These are phyloP conservation scores for Trichonephila clavipes DNA, from an alignment of 1,140 invertebrate species.

Conservation along the genomic window DNA sequence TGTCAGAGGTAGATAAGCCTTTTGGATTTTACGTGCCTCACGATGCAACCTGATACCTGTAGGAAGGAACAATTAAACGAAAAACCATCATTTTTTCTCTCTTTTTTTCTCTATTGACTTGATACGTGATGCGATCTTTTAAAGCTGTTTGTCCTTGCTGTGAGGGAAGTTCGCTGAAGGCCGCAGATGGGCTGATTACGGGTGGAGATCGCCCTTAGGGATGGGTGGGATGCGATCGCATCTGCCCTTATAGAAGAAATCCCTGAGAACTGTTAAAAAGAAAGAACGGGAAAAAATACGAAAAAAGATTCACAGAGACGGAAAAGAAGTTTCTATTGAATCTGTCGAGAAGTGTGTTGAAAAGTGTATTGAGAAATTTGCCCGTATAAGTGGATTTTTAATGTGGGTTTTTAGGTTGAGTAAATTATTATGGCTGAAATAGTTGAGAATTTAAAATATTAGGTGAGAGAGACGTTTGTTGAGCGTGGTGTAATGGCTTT, in stretches of 20 bases:
- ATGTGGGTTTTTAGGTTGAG: background rate
- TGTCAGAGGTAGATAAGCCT: background rate
- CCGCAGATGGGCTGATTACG: conserved; percentile 38
- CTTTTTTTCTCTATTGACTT: background rate
- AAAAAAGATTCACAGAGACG: background rate
- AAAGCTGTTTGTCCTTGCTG: conserved; percentile 44
- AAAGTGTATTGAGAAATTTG: background rate
- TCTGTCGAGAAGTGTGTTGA: background rate
- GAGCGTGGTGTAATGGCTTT: no score
- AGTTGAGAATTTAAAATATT: no score
- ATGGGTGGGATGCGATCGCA: conserved; percentile 2
- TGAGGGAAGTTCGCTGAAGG: conserved; percentile 12
- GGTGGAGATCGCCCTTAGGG: conserved; percentile 44
- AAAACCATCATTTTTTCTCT: background rate
- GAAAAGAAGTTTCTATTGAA: background rate
- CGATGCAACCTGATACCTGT: background rate
- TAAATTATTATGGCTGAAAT: background rate
- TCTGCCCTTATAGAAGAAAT: conserved; percentile 9
- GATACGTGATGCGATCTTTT: conserved; percentile 34
- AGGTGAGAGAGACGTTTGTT: no score
- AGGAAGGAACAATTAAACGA: background rate
- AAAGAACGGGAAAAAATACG: background rate
- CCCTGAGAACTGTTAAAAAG: background rate
- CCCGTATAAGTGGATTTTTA: background rate
- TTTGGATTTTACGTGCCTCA: background rate